Conservation (phyloP, 1,140 invertebrate genomes). For the Drosophila nasuta region DNA sequence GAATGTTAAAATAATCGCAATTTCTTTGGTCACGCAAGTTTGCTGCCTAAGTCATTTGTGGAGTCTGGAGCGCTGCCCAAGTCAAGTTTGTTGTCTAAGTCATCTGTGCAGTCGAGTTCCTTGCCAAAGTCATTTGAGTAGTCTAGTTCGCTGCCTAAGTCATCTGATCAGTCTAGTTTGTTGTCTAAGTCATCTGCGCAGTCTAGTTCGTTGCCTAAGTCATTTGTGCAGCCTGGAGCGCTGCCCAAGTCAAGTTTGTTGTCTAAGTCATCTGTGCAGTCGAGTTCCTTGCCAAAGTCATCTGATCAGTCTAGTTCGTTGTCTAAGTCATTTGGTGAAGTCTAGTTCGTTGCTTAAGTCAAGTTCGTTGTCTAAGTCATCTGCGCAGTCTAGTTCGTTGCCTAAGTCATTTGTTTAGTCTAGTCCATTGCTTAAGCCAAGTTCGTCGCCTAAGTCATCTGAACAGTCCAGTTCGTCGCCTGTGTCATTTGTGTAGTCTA, state of each 20-base stretch:
- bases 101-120: not conserved
- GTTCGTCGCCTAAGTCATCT: slow-evolving; percentile 12
- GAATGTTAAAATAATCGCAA: not conserved
- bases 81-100: not conserved
- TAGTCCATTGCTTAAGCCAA: not conserved
- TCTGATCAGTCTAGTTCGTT: slow-evolving; percentile 5
- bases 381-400: not conserved
- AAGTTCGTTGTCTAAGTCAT: slow-evolving; percentile 31
- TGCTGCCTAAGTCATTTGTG: not conserved
- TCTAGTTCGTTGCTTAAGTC: not conserved
- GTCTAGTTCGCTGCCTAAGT: not conserved
- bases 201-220: not conserved
- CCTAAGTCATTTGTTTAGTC: slow-evolving; percentile 6
- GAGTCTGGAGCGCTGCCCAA: not conserved
- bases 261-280: not conserved
- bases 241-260: not conserved
- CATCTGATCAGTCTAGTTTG: not conserved
- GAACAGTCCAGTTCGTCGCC: slow-evolving; percentile 2
- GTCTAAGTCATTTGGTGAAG: not conserved
- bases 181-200: slow-evolving; percentile 3
- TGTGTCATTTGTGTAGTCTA: not conserved
- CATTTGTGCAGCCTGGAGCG: not conserved
- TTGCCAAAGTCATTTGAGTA: not conserved
- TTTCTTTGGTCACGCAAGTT: not conserved
- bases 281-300: not conserved